Evolutionary conservation across 2,113 vertebrate species (phyloP).

Genomic region (Puffinus mauretanicus): DNA sequence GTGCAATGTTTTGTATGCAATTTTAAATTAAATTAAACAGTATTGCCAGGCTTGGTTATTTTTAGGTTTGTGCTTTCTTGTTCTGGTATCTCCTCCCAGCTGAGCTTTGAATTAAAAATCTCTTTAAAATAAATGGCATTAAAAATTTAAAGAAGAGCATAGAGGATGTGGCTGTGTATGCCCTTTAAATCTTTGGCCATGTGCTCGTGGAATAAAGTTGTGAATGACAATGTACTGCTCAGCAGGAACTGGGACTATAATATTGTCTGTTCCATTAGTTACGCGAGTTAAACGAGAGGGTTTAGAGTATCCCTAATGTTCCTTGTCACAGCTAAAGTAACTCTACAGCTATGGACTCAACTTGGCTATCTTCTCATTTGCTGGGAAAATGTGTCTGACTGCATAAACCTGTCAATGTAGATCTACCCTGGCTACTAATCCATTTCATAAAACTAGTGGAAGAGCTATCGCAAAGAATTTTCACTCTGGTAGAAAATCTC

Average conservation of each 20-base stretch:
- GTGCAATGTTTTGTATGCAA: background rate
- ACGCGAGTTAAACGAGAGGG: background rate
- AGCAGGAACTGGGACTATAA: background rate
- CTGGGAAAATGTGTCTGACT: background rate
- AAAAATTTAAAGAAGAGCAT: background rate
- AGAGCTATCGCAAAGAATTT: background rate
- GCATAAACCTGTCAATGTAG: background rate
- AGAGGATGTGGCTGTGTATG: background rate
- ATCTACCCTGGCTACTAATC: background rate
- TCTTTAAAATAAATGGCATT: background rate
- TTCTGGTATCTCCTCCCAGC: background rate
- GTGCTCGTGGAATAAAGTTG: background rate
- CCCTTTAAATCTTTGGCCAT: background rate
- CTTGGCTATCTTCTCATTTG: background rate
- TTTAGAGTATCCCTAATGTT: background rate
- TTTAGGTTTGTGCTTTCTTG: background rate
- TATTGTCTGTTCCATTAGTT: background rate
- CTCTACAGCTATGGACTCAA: background rate
- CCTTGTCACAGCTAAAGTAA: background rate
- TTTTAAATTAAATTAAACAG: background rate
- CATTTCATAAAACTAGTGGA: background rate
- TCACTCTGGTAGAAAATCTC: background rate
- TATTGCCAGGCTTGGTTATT: background rate
- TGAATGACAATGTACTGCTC: background rate
- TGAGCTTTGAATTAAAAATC: background rate